These are phyloP conservation scores for Dasypogon diadema DNA, from an alignment of 2,888 invertebrate species.

Conservation along the genomic window DNA sequence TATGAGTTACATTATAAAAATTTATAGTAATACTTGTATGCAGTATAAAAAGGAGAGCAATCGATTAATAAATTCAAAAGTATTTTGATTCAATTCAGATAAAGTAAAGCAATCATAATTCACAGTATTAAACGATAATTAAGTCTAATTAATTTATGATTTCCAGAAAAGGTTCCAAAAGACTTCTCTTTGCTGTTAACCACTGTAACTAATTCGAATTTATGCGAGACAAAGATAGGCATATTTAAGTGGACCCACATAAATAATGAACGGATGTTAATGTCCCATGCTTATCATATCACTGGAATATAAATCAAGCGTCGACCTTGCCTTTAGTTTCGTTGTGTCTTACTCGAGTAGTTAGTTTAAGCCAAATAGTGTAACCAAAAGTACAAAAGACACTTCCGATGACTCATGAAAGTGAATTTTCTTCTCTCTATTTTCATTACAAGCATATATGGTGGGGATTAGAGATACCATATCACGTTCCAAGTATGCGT, in stretches of 20 bases:
- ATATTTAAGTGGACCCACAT: background rate
- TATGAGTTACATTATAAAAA: too few relatives aligned
- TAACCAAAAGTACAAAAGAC: constrained; percentile 17
- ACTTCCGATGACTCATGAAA: constrained; percentile 39
- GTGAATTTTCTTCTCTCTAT: constrained; percentile 7
- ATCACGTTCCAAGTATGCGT: constrained; percentile 15
- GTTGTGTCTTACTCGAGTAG: background rate
- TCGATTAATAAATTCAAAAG: too few relatives aligned
- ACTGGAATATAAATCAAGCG: constrained; percentile 45
- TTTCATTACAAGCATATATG: background rate
- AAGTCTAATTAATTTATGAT: background rate
- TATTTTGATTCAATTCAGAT: too few relatives aligned
- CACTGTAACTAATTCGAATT: background rate
- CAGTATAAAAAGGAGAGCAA: too few relatives aligned
- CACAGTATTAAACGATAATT: background rate
- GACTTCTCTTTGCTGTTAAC: background rate
- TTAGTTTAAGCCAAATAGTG: constrained; percentile 21
- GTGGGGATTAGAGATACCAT: background rate
- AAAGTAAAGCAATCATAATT: background rate
- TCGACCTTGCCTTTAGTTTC: constrained; percentile 52
- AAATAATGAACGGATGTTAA: constrained; percentile 52
- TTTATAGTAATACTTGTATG: too few relatives aligned
- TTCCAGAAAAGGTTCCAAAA: background rate
- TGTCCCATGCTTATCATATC: constrained; percentile 40
- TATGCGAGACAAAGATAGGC: background rate